Base-by-base conservation (phyloP, 2,797 vertebrate species). In the Xenops minutus region DNA sequence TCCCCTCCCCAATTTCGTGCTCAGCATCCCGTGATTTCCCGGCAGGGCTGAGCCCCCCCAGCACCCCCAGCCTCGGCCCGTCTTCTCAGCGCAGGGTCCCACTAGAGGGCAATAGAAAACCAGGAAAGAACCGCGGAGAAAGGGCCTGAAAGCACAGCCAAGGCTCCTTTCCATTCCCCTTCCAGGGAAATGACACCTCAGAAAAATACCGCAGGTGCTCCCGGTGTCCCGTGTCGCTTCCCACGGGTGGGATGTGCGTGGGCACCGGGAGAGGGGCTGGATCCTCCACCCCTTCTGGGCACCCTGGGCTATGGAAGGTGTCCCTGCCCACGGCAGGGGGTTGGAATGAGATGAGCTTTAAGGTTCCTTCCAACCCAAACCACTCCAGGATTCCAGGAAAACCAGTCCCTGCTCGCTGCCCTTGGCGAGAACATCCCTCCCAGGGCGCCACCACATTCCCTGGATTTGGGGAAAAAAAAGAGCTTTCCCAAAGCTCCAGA, bases 41-140 rank as follows among this genome's bases (percentile, higher is more conserved):
- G 9, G 75, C 66, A 8, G 41, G 20, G 34, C 76, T 1, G 73
- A 37, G 26, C 7, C 39, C 24, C 37, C 24, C 19, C 55, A 5
- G 27, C 36, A 9, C 29, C 48, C 30, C 39, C 30, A 18, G 15
- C 2, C 56, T 5, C 36, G 44, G 48, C 52, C 6, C 14, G 6
- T 4, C 29, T 64, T 73, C 82, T 80, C 83, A 15, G 72, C 44
- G 0, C 75, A 3, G 46, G 72, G 4, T 73, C 73, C 95, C 97
- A 55, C 95, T 94, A 95, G 97, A 96, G 96, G 93, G 97, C 97
- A 95, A 96, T 19, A 96, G 73, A 95, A 85, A 75, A 59, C 83
- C 92, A 93, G 87, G 91, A 89, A 96, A 34, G 66, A 9, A 14
- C 4, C 0, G 12, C 32, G 1, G 78, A 54, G 39, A 78, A 4